Evolutionary conservation across 1,140 invertebrate species (phyloP).

Genomic region (Acromyrmex heyeri): DNA sequence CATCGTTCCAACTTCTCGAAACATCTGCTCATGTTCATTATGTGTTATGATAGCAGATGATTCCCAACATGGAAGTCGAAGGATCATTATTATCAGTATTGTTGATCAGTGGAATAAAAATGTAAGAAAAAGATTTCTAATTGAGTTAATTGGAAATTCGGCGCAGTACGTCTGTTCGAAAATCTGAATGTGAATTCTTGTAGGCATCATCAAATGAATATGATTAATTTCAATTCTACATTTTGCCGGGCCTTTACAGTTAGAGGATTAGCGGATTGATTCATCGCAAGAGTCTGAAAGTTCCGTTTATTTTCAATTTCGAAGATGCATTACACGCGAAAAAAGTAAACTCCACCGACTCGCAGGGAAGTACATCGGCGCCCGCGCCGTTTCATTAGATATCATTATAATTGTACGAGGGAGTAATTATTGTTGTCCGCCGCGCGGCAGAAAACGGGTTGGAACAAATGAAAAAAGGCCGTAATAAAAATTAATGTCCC

Average conservation of each 20-base stretch:
- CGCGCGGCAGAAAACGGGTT: conserved; percentile 48
- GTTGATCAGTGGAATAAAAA: too few relatives aligned
- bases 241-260: too few relatives aligned
- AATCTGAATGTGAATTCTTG: too few relatives aligned
- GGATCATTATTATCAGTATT: too few relatives aligned
- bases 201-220: too few relatives aligned
- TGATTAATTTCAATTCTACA: neutral
- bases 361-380: conserved; percentile 63
- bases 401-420: conserved; percentile 79
- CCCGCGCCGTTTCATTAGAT: conserved; percentile 78
- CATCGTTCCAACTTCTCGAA: neutral
- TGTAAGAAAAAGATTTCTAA: too few relatives aligned
- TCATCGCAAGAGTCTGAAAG: neutral
- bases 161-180: too few relatives aligned
- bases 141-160: too few relatives aligned
- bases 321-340: conserved; percentile 26
- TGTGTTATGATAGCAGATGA: neutral
- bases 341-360: conserved; percentile 32
- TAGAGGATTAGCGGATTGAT: conserved; percentile 6
- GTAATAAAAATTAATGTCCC: conserved; percentile 79
- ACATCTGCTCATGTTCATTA: neutral
- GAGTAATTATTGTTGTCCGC: conserved; percentile 80
- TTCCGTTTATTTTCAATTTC: conserved; percentile 41
- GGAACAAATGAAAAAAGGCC: conserved; percentile 70
- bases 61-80: neutral